phyloP scores from a whole-genome alignment of 2,113 vertebrate species.

The Chinchilla lanigera region DNA sequence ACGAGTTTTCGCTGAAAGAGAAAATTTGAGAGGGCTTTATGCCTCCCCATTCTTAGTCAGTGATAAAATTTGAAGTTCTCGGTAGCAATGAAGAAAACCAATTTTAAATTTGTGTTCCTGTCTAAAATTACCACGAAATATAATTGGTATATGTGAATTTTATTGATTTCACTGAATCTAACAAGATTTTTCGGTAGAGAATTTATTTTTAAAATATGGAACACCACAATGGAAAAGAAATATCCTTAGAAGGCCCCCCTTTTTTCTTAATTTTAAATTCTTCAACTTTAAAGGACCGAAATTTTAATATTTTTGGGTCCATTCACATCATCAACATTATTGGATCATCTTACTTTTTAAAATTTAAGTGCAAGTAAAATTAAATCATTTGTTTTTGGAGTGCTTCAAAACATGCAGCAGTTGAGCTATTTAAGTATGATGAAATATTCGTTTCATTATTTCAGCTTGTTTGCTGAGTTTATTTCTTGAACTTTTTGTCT shows the following conservation, averaged over 20 bases:
- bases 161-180: not conserved
- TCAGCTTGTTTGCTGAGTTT: conserved; percentile 16
- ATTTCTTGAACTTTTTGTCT: conserved; percentile 44
- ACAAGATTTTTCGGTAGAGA: not conserved
- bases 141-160: not conserved
- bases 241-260: not conserved
- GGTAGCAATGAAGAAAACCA: not conserved
- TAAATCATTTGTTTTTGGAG: conserved; percentile 37
- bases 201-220: not conserved
- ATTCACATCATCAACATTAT: not conserved
- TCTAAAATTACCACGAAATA: conserved; percentile 30
- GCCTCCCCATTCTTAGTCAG: not conserved
- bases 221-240: conserved; percentile 4
- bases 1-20: not conserved
- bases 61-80: not conserved
- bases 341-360: conserved; percentile 14
- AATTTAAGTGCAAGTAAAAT: not conserved
- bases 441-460: conserved; percentile 50
- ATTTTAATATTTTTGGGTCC: not conserved
- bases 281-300: not conserved
- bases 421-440: not conserved
- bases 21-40: not conserved
- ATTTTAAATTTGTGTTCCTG: not conserved
- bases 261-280: not conserved
- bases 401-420: not conserved